phyloP scores from a whole-genome alignment of 1,140 invertebrate genomes.

The Chelonus insularis region DNA sequence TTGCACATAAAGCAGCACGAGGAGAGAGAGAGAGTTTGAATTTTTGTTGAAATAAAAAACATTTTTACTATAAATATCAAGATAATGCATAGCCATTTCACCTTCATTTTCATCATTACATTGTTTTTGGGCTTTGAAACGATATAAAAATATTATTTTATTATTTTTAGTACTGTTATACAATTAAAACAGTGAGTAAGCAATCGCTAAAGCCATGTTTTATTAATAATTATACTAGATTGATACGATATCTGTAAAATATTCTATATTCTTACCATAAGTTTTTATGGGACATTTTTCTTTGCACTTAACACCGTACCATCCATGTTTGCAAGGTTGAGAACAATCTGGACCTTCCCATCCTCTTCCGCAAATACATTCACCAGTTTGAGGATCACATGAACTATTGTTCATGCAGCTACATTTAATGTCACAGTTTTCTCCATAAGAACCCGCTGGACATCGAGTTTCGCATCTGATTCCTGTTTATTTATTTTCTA shows the following conservation, averaged over 20 bases:
- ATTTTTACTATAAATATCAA: too few species aligned
- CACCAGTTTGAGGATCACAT: conserved; percentile 79
- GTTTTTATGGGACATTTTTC: conserved; percentile 73
- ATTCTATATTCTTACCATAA: conserved; percentile 60
- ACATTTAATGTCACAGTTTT: conserved; percentile 76
- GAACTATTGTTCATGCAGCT: conserved; percentile 84
- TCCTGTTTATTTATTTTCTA: conserved; percentile 34
- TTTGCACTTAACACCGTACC: conserved; percentile 80
- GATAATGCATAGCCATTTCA: too few species aligned
- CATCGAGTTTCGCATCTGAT: conserved; percentile 81
- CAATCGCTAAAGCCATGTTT: too few species aligned
- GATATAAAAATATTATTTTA: too few species aligned
- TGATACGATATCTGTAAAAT: too few species aligned
- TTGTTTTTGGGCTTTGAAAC: too few species aligned
- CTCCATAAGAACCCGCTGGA: conserved; percentile 75
- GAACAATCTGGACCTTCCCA: conserved; percentile 80
- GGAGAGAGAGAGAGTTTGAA: conserved; percentile 20
- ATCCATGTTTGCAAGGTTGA: conserved; percentile 73
- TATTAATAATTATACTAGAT: too few species aligned
- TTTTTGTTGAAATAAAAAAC: too few species aligned
- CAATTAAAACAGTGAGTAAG: too few species aligned
- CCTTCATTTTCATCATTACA: too few species aligned
- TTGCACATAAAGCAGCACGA: conserved; percentile 20
- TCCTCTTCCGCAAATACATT: conserved; percentile 83
- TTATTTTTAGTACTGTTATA: too few species aligned